Conservation (phyloP, 2,113 vertebrate species). For the Spea bombifrons region DNA sequence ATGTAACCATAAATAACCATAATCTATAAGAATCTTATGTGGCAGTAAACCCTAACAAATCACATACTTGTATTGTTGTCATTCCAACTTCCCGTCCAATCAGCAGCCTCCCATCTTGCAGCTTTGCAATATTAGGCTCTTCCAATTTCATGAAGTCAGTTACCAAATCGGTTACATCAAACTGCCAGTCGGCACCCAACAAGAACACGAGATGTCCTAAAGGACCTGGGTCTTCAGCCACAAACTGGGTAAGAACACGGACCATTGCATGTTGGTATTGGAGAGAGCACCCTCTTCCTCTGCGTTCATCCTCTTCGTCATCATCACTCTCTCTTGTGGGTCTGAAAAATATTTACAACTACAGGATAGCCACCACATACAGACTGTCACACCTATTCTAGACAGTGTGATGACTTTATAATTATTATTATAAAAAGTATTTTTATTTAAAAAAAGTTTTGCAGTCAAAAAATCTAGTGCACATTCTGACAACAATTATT, state of each 20-base stretch:
- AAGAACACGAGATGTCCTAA: conserved; percentile 79
- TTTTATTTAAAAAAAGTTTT: too few relatives aligned
- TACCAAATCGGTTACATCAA: conserved; percentile 89
- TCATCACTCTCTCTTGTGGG: conserved; percentile 85
- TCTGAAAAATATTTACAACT: conserved; percentile 56
- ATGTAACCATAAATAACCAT: too few relatives aligned
- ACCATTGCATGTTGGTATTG: conserved; percentile 91
- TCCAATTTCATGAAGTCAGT: conserved; percentile 89
- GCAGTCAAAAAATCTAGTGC: too few relatives aligned
- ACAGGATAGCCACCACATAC: neutral
- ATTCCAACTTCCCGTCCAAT: conserved; percentile 83
- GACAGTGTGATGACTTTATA: neutral
- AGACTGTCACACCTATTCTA: neutral
- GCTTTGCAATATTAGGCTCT: conserved; percentile 75
- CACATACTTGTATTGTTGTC: conserved; percentile 86
- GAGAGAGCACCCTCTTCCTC: conserved; percentile 80
- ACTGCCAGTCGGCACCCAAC: conserved; percentile 86
- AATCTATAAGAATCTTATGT: too few relatives aligned
- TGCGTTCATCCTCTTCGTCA: conserved; percentile 87
- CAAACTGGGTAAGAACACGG: conserved; percentile 87
- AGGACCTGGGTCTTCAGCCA: conserved; percentile 76
- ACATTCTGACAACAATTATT: too few relatives aligned
- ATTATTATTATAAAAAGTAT: too few relatives aligned
- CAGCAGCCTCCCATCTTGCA: conserved; percentile 78
- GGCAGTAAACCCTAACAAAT: neutral